Conservation (phyloP, 2,797 vertebrate genomes). For the Enteromius mattozi region DNA sequence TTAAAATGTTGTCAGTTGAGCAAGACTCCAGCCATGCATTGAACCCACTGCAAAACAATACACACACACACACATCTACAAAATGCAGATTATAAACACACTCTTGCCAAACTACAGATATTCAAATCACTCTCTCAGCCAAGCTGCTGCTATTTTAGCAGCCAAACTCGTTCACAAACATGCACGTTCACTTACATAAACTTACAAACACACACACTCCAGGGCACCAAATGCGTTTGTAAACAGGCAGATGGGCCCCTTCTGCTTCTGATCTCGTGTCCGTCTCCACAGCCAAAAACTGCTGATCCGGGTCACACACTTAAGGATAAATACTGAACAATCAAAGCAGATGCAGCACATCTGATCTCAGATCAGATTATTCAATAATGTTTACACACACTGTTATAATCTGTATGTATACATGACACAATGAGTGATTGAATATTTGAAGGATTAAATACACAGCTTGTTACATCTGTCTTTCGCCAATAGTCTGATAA, state of each 20-base stretch:
- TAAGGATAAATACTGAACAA: conserved; percentile 41
- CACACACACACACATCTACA: neutral
- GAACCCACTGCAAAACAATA: conserved; percentile 4
- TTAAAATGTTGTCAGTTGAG: conserved; percentile 9
- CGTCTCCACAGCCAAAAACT: conserved; percentile 44
- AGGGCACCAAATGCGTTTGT: conserved; percentile 41
- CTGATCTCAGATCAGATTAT: conserved; percentile 44
- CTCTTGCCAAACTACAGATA: conserved; percentile 36
- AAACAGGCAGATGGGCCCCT: conserved; percentile 48
- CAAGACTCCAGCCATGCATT: neutral
- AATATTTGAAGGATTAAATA: conserved; percentile 4
- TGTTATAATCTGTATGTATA: neutral
- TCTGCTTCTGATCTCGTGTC: conserved; percentile 44
- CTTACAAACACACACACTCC: conserved; percentile 40
- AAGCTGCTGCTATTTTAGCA: conserved; percentile 46
- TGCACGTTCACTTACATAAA: conserved; percentile 40
- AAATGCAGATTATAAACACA: conserved; percentile 25
- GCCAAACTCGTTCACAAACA: conserved; percentile 46
- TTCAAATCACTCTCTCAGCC: conserved; percentile 31
- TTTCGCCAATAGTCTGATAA: neutral
- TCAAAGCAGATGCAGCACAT: conserved; percentile 21
- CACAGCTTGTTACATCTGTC: neutral
- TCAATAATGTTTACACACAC: neutral
- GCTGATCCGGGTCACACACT: conserved; percentile 30
- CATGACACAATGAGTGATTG: neutral